phyloP scores from a whole-genome alignment of 2,797 vertebrate species.

The Pterois miles region DNA sequence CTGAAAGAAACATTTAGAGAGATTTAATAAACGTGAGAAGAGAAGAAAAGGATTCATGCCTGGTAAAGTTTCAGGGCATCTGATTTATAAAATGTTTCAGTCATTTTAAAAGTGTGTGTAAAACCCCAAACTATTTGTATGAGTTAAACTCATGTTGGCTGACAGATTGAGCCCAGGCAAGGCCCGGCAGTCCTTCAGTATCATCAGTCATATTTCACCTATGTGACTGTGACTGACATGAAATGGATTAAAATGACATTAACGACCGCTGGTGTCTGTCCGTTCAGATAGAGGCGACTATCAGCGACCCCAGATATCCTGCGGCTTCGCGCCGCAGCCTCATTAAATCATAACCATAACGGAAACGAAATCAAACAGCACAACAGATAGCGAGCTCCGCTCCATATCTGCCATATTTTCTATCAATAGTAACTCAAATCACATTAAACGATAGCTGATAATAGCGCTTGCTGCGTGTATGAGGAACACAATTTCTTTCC shows the following conservation, averaged over 20 bases:
- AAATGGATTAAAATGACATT: constrained; percentile 56
- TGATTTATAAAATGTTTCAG: no score
- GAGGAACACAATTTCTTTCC: constrained; percentile 67
- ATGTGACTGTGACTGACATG: constrained; percentile 16
- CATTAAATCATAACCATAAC: constrained; percentile 56
- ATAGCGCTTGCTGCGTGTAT: constrained; percentile 31
- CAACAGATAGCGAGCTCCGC: constrained; percentile 41
- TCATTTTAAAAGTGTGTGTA: background rate
- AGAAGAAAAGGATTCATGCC: background rate
- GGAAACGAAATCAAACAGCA: constrained; percentile 60
- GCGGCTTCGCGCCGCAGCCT: constrained; percentile 22
- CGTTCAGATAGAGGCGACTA: constrained; percentile 47
- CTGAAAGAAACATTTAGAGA: background rate
- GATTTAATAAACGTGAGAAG: background rate
- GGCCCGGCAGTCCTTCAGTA: background rate
- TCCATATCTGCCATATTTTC: constrained; percentile 61
- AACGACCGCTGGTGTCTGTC: constrained; percentile 40
- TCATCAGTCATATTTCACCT: constrained; percentile 36
- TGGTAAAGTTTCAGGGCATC: background rate
- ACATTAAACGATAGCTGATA: constrained; percentile 70
- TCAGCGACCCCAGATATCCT: constrained; percentile 56
- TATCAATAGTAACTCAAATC: constrained; percentile 75
- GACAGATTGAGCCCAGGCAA: background rate
- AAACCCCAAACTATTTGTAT: background rate
- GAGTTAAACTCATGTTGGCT: background rate